These are phyloP conservation scores for Ageneiosus marmoratus DNA, from an alignment of 2,113 vertebrate genomes.

Conservation along the genomic window DNA sequence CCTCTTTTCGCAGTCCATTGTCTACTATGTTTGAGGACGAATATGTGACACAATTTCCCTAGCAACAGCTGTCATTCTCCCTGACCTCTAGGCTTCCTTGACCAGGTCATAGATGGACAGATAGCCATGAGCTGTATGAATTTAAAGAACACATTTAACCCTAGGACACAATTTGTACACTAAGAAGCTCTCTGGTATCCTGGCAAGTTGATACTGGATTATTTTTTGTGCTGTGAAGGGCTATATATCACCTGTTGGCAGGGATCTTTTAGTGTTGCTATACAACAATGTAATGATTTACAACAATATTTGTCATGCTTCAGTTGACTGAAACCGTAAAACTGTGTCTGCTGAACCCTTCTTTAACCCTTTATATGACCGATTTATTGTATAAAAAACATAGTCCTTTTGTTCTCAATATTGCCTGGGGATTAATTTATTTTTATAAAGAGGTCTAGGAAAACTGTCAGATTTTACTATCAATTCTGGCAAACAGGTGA, in stretches of 20 bases:
- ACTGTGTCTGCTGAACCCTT: neutral
- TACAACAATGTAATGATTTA: slow-evolving; percentile 27
- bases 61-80: slow-evolving; percentile 11
- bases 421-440: neutral
- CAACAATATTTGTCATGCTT: neutral
- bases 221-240: neutral
- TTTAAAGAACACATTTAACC: slow-evolving; percentile 12
- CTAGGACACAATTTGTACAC: neutral
- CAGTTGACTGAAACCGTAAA: neutral
- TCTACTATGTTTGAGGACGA: neutral
- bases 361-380: slow-evolving; percentile 2
- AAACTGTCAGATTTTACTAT: neutral
- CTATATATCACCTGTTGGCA: neutral
- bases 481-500: neutral
- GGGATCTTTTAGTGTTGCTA: slow-evolving; percentile 8
- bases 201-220: slow-evolving; percentile 20
- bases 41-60: neutral
- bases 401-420: neutral
- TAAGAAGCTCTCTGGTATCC: slow-evolving; percentile 20
- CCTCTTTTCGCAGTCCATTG: neutral
- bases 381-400: neutral
- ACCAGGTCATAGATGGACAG: neutral
- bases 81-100: slow-evolving; percentile 8
- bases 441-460: neutral
- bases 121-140: neutral